Percentiles rank a stretch among this genome's conserved stretches.
phyloP scores from a whole-genome alignment of 2,113 vertebrate species.

The Podarcis raffonei region DNA sequence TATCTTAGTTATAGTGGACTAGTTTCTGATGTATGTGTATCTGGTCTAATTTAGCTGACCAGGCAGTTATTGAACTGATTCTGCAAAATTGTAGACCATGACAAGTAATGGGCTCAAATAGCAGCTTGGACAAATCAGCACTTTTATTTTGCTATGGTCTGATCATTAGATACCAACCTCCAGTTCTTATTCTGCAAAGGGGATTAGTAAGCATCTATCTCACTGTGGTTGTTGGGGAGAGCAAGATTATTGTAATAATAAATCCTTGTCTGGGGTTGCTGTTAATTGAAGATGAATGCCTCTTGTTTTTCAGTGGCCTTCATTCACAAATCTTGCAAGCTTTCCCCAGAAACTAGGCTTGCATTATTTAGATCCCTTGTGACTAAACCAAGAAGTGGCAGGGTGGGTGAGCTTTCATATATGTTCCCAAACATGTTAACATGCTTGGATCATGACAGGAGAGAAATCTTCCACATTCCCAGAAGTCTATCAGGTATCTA shows the following conservation, averaged over 20 bases:
- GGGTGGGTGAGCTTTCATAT: not conserved
- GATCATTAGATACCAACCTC: not conserved
- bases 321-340: not conserved
- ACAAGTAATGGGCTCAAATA: not conserved
- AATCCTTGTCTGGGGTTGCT: not conserved
- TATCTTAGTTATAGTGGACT: not conserved
- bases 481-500: no score
- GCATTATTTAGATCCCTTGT: not conserved
- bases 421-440: not conserved
- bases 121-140: not conserved
- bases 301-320: not conserved
- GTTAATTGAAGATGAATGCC: not conserved
- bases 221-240: not conserved
- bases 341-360: not conserved
- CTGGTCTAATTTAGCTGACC: not conserved
- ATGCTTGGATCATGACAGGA: not conserved
- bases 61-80: not conserved
- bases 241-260: not conserved
- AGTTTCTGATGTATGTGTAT: not conserved
- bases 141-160: not conserved
- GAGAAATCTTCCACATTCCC: not conserved
- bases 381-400: not conserved
- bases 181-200: not conserved
- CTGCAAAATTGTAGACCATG: not conserved
- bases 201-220: not conserved